Percentiles rank a stretch among this genome's conserved stretches.
Evolutionary conservation across 2,888 invertebrate genomes (phyloP).

Genomic region (Marasmarcha lunaedactyla): DNA sequence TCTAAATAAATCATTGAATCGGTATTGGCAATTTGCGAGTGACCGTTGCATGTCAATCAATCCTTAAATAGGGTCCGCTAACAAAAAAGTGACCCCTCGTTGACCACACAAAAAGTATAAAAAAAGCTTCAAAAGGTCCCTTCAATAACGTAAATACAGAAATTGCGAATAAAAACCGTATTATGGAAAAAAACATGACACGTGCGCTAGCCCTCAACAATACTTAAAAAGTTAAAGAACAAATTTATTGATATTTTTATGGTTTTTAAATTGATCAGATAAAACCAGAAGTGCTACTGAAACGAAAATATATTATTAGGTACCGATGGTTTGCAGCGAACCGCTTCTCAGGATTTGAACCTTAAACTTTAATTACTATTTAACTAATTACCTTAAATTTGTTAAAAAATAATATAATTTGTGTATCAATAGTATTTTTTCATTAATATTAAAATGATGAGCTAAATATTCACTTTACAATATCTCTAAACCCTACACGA

Average conservation of each 20-base stretch:
- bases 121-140: neutral
- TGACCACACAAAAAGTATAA: slow-evolving; percentile 49
- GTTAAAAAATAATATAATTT: too few species aligned
- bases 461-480: too few species aligned
- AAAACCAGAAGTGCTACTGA: too few species aligned
- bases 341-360: too few species aligned
- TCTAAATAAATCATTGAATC: neutral
- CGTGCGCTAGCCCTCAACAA: slow-evolving; percentile 36
- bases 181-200: slow-evolving; percentile 35
- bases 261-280: neutral
- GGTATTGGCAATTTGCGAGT: slow-evolving; percentile 41
- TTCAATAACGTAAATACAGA: slow-evolving; percentile 32
- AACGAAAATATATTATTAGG: too few species aligned
- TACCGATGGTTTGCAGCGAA: too few species aligned
- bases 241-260: neutral
- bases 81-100: slow-evolving; percentile 64
- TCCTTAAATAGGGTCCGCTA: slow-evolving; percentile 28
- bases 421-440: too few species aligned
- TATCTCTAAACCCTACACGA: too few species aligned
- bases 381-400: too few species aligned
- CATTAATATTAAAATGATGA: too few species aligned
- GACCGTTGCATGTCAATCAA: slow-evolving; percentile 66
- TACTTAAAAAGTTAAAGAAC: neutral
- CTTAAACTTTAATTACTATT: too few species aligned
- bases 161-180: slow-evolving; percentile 40